Conservation (phyloP, 2,888 invertebrate genomes). For the Epistrophe eligans region DNA sequence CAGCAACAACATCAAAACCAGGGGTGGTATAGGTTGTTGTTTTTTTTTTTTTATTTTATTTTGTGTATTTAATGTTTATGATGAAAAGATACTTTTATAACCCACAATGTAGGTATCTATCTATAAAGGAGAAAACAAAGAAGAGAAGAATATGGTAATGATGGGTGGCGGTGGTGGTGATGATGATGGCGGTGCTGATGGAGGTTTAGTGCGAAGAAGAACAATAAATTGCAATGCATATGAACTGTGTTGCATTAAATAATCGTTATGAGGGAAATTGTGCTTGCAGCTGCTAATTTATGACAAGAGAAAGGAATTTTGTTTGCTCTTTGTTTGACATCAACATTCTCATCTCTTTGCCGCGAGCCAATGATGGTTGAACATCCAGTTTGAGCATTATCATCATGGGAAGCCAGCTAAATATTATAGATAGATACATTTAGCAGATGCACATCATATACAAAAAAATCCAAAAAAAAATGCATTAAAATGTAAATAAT, state of each 20-base stretch:
- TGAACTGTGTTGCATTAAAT: slow-evolving; percentile 65
- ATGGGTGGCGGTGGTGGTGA: slow-evolving; percentile 32
- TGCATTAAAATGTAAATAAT: slow-evolving; percentile 19
- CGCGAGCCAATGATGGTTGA: background rate
- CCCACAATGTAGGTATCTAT: background rate
- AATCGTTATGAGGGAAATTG: slow-evolving; percentile 70
- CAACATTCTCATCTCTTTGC: background rate
- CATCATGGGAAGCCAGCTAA: slow-evolving; percentile 20
- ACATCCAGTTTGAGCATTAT: background rate
- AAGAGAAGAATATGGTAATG: slow-evolving; percentile 37
- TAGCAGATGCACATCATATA: background rate
- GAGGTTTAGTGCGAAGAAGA: slow-evolving; percentile 13
- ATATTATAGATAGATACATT: slow-evolving; percentile 14
- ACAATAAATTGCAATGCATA: slow-evolving; percentile 56
- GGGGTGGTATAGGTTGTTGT: background rate
- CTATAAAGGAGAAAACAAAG: background rate
- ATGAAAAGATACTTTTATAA: slow-evolving; percentile 46
- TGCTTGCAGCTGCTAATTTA: slow-evolving; percentile 64
- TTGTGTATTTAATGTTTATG: slow-evolving; percentile 16
- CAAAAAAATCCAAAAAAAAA: background rate
- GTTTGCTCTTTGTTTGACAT: slow-evolving; percentile 2
- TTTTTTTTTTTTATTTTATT: background rate
- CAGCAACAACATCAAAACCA: too few relatives aligned
- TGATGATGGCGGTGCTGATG: background rate
- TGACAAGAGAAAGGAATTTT: slow-evolving; percentile 56